Evolutionary conservation across 2,113 vertebrate genomes (phyloP).

Genomic region (Spea multiplicata): DNA sequence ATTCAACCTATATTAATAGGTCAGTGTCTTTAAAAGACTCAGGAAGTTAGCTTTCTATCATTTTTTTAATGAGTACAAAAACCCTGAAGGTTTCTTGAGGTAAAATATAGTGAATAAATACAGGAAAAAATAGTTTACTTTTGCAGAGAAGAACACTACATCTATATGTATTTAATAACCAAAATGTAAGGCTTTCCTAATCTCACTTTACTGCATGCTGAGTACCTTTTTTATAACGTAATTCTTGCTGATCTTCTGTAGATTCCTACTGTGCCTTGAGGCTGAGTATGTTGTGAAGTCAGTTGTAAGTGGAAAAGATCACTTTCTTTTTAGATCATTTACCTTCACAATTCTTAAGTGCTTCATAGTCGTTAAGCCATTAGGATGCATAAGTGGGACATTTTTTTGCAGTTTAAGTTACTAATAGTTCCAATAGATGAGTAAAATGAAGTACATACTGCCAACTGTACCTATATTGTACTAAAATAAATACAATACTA

Average conservation of each 20-base stretch:
- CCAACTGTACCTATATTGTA: too few species aligned
- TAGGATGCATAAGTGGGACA: too few species aligned
- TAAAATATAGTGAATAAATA: background rate
- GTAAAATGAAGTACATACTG: too few species aligned
- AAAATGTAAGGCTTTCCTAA: background rate
- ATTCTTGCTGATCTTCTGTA: background rate
- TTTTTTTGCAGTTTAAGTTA: too few species aligned
- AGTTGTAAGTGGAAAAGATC: background rate
- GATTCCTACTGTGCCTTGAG: background rate
- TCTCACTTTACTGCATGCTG: background rate
- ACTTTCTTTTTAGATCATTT: background rate
- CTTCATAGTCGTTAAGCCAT: too few species aligned
- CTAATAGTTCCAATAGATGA: too few species aligned
- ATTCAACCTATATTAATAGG: conserved; percentile 36
- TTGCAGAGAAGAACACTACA: background rate
- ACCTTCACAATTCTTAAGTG: background rate
- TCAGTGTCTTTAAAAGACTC: conserved; percentile 24
- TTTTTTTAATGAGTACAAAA: conserved; percentile 27
- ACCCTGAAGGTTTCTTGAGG: conserved; percentile 18
- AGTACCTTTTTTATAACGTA: background rate
- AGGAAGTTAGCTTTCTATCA: background rate
- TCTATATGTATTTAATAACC: background rate
- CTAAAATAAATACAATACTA: too few species aligned
- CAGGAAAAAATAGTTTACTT: conserved; percentile 6
- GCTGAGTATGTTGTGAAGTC: background rate